phyloP scores from a whole-genome alignment of 1,140 invertebrate species.

The Drosophila pseudoananassae region DNA sequence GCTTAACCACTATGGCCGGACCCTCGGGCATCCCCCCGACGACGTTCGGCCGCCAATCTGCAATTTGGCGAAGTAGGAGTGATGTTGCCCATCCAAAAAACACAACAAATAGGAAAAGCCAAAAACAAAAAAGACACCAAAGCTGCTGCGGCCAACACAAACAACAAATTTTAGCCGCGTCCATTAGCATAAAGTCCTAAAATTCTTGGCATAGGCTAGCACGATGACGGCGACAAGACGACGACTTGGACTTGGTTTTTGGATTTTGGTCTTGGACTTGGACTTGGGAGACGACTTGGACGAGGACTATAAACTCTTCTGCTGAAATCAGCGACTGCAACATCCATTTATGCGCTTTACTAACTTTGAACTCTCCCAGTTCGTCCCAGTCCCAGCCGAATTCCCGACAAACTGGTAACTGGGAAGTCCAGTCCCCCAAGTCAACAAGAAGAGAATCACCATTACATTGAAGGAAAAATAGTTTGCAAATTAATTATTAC shows the following conservation, averaged over 20 bases:
- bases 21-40: neutral
- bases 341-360: constrained; percentile 64
- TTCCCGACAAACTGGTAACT: constrained; percentile 63
- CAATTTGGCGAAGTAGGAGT: constrained; percentile 55
- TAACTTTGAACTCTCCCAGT: constrained; percentile 53
- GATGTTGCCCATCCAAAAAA: constrained; percentile 44
- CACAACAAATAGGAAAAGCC: constrained; percentile 21
- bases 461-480: constrained; percentile 2
- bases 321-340: constrained; percentile 63
- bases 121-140: constrained; percentile 34
- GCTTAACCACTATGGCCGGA: constrained; percentile 43
- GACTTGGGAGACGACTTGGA: constrained; percentile 21
- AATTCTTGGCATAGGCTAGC: constrained; percentile 53
- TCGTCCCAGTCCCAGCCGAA: constrained; percentile 35
- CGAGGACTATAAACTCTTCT: constrained; percentile 44
- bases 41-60: constrained; percentile 21
- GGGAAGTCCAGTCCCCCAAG: constrained; percentile 29
- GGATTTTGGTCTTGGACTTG: neutral
- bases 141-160: constrained; percentile 36
- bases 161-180: constrained; percentile 60
- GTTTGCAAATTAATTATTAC: constrained; percentile 1
- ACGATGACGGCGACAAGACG: constrained; percentile 51
- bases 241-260: constrained; percentile 20
- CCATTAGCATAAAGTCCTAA: constrained; percentile 67
- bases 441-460: neutral